Evolutionary conservation across 1,140 invertebrate genomes (phyloP).

Genomic region (Magallana gigas): DNA sequence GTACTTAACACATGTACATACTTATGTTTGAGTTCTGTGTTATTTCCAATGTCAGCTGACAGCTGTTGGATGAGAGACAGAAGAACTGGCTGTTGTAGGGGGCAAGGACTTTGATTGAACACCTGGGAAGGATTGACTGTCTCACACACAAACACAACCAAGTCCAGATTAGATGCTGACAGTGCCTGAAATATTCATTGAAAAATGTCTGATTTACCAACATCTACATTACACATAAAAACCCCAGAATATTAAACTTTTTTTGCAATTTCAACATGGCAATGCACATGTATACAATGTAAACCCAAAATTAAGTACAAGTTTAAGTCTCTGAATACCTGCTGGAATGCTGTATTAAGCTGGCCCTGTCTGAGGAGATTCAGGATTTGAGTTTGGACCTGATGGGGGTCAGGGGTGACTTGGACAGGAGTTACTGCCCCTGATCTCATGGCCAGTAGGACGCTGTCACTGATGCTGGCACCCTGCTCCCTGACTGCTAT

Average conservation of each 20-base stretch:
- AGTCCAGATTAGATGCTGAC: slow-evolving; percentile 89
- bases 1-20: slow-evolving; percentile 76
- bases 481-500: slow-evolving; percentile 83
- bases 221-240: neutral
- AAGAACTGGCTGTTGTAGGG: slow-evolving; percentile 90
- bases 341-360: slow-evolving; percentile 91
- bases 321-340: slow-evolving; percentile 71
- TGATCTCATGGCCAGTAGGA: slow-evolving; percentile 83
- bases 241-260: neutral
- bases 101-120: slow-evolving; percentile 85
- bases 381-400: slow-evolving; percentile 85
- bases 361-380: slow-evolving; percentile 87
- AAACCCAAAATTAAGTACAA: neutral
- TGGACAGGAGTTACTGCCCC: slow-evolving; percentile 85
- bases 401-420: slow-evolving; percentile 83
- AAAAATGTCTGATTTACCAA: neutral
- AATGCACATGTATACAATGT: neutral
- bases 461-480: slow-evolving; percentile 82
- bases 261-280: neutral
- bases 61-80: slow-evolving; percentile 95
- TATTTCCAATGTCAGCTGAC: slow-evolving; percentile 89
- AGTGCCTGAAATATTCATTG: slow-evolving; percentile 84
- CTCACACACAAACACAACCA: slow-evolving; percentile 92
- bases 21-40: slow-evolving; percentile 94
- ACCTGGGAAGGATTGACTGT: slow-evolving; percentile 88